These are phyloP conservation scores for Micoletzkya japonica DNA, from an alignment of 2,888 invertebrate genomes.

Conservation along the genomic window DNA sequence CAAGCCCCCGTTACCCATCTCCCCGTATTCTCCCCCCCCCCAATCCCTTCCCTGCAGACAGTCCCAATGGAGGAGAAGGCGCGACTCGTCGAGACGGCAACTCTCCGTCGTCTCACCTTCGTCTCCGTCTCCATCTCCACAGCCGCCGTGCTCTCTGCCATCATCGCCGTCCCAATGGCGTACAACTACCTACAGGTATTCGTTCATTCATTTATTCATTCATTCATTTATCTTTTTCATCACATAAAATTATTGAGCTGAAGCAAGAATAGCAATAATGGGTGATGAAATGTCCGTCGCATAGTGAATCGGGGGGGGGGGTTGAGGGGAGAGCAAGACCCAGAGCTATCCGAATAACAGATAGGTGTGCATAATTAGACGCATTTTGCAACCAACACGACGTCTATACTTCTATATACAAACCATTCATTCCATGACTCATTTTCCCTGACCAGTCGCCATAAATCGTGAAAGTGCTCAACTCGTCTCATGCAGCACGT, in stretches of 20 bases:
- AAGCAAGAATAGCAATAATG: neutral
- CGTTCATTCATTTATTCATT: neutral
- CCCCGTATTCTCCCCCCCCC: neutral
- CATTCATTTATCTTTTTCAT: neutral
- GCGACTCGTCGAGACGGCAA: constrained; percentile 5
- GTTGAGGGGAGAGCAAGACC: neutral
- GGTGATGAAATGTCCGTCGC: no score
- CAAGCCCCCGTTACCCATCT: no score
- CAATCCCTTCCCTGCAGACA: neutral
- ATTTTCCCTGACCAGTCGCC: no score
- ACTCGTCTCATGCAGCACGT: neutral
- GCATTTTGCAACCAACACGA: no score
- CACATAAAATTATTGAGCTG: neutral
- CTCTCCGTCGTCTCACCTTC: constrained; percentile 20
- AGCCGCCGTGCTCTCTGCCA: constrained; percentile 16
- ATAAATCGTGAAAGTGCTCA: no score
- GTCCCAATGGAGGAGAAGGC: constrained; percentile 21
- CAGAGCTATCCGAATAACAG: neutral
- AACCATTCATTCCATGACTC: no score
- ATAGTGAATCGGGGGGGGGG: neutral
- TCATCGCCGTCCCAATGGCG: constrained; percentile 22
- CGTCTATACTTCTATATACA: no score
- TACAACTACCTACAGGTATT: constrained; percentile 22
- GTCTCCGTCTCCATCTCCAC: constrained; percentile 23
- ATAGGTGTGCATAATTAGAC: no score